Conservation (phyloP, 2,797 vertebrate species). For the Ataeniobius toweri region DNA sequence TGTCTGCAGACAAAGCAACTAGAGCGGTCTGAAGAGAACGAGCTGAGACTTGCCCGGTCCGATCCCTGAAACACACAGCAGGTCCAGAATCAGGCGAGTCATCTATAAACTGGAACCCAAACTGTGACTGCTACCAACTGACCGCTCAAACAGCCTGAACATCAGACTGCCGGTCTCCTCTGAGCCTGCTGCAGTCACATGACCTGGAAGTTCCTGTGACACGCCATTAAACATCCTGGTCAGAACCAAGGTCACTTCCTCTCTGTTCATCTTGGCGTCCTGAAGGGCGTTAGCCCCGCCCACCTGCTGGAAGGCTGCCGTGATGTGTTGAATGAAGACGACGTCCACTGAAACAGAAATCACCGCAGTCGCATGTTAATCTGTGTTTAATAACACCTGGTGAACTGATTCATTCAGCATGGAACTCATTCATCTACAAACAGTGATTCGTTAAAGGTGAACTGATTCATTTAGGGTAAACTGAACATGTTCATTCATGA, state of each 20-base stretch:
- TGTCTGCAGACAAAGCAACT: slow-evolving; percentile 82
- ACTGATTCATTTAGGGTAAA: neutral
- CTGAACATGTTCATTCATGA: neutral
- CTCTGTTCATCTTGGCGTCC: slow-evolving; percentile 50
- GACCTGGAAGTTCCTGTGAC: slow-evolving; percentile 65
- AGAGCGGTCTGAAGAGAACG: slow-evolving; percentile 76
- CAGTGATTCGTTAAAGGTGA: neutral
- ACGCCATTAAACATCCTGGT: slow-evolving; percentile 76
- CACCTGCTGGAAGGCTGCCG: slow-evolving; percentile 32
- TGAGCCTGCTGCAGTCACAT: slow-evolving; percentile 59
- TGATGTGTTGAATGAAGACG: slow-evolving; percentile 63
- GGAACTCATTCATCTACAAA: no score
- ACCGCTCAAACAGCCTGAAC: slow-evolving; percentile 83
- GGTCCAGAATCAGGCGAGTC: neutral
- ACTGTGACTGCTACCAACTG: neutral
- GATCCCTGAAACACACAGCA: slow-evolving; percentile 58
- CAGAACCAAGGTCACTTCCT: slow-evolving; percentile 73
- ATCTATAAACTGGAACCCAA: neutral
- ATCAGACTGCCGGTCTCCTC: slow-evolving; percentile 76
- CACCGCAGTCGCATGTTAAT: neutral
- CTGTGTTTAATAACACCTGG: no score
- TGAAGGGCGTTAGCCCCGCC: slow-evolving; percentile 15
- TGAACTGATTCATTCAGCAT: neutral
- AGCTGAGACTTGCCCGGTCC: slow-evolving; percentile 65
- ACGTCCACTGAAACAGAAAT: slow-evolving; percentile 65